A percentile compares a stretch with the other conserved stretches of the same genome.
These are phyloP conservation scores for Colossoma macropomum DNA, from an alignment of 2,113 vertebrate genomes.

Conservation along the genomic window DNA sequence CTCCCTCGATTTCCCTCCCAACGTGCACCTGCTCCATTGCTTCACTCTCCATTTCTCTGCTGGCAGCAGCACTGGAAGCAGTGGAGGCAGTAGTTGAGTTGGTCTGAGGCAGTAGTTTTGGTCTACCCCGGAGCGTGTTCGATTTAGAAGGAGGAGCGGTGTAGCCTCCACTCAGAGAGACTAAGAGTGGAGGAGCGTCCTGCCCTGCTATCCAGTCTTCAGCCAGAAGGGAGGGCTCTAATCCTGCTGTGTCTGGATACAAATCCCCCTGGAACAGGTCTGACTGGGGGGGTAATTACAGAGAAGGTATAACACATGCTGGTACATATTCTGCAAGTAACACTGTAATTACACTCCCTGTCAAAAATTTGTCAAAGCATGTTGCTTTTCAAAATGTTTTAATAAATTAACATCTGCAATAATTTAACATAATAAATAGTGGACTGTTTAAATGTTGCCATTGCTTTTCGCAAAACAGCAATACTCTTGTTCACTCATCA, in stretches of 20 bases:
- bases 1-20: conserved; percentile 62
- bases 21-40: conserved; percentile 48
- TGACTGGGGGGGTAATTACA: conserved; percentile 65
- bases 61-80: neutral
- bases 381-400: neutral
- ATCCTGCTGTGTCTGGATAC: conserved; percentile 78
- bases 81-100: neutral
- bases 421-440: too few species aligned
- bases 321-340: neutral
- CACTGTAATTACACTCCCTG: neutral
- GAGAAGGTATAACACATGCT: neutral
- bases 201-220: conserved; percentile 82
- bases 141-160: conserved; percentile 73
- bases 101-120: conserved; percentile 60
- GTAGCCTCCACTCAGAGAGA: conserved; percentile 78
- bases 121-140: conserved; percentile 68
- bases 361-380: neutral
- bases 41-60: conserved; percentile 63
- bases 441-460: too few species aligned
- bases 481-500: too few species aligned
- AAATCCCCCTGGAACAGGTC: conserved; percentile 82
- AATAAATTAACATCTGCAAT: too few species aligned
- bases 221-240: conserved; percentile 77
- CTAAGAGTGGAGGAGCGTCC: conserved; percentile 71
- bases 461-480: too few species aligned